Base-by-base conservation (phyloP, 2,888 invertebrate species). In the Hypena proboscidalis region DNA sequence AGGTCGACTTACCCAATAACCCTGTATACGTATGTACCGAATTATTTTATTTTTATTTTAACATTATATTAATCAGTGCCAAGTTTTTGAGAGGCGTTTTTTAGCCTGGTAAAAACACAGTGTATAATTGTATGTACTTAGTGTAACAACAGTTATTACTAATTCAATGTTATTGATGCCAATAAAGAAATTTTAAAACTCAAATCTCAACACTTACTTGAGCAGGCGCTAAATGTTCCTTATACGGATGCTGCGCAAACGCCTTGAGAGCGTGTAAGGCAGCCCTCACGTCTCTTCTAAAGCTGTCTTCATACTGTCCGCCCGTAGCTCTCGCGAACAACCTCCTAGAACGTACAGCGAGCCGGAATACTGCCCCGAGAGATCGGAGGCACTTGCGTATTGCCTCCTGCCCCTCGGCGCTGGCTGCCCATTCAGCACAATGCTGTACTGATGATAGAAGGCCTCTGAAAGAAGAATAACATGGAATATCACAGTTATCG, bases 301-400 rank as follows among this genome's bases (percentile, higher is more conserved):
- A 98, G 67, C 95, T 95, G 70, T 97, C 97, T 72, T 97, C 97
- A 72, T 95, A 96, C 80, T 97, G 95, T 0, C 97, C 97, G 4
- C 96, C 96, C 0, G 97, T 97, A 0, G 97, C 97, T 9, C 96
- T 92, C 0, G 96, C 94, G 86, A 97, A 97, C 22, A 97, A 76
- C 22, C 96, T 80, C 3, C 97, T 92, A 25, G 98, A 98, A 64
- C 98, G 96, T 21, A 98, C 97, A 1, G 98, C 96, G 65, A 98
- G 93, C 55, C 98, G 96, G 83, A 98, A 97, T 60, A 98, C 97
- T 51, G 97, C 97, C 74, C 98, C 98, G 27, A 98, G 89, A 0
- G 97, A 97, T 40, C 96, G 94, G 47, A 97, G 96, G 72, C 97
- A 97, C 73, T 97, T 97, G 76, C 97, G 95, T 47, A 98, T 96